A percentile compares a stretch with the other conserved stretches of the same genome.
phyloP scores from a whole-genome alignment of 2,888 invertebrate species.

The Caenorhabditis macrosperma region DNA sequence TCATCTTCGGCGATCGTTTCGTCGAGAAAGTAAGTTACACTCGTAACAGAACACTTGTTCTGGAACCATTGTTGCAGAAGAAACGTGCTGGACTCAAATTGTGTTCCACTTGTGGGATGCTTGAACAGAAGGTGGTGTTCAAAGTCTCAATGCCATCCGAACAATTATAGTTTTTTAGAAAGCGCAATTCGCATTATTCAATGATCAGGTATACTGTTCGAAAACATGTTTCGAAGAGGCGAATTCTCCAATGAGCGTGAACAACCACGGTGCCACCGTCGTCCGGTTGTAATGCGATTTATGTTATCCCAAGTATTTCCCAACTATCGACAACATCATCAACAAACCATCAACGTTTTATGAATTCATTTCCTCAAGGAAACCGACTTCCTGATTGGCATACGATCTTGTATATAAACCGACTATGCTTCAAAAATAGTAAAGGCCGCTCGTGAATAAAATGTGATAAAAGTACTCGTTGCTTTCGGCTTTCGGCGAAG shows the following conservation, averaged over 20 bases:
- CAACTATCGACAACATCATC: constrained; percentile 1
- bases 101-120: constrained; percentile 77
- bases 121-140: constrained; percentile 70
- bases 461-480: constrained; percentile 37
- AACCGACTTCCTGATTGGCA: constrained; percentile 6
- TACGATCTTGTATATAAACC: constrained; percentile 48
- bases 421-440: constrained; percentile 8
- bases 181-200: constrained; percentile 63
- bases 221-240: constrained; percentile 65
- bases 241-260: constrained; percentile 44
- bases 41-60: not conserved
- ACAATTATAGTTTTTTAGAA: constrained; percentile 26
- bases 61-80: constrained; percentile 58
- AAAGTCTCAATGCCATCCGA: not conserved
- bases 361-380: constrained; percentile 2
- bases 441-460: constrained; percentile 8
- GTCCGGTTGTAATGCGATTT: constrained; percentile 56
- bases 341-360: constrained; percentile 46
- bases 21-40: constrained; percentile 54
- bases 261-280: constrained; percentile 57
- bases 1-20: constrained; percentile 77
- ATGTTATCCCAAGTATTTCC: constrained; percentile 10
- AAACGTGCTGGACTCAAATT: constrained; percentile 66
- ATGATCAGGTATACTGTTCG: constrained; percentile 64
- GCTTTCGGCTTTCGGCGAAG: constrained; percentile 30